Evolutionary conservation across 2,797 vertebrate genomes (phyloP).

Genomic region (Anomalospiza imberbis): DNA sequence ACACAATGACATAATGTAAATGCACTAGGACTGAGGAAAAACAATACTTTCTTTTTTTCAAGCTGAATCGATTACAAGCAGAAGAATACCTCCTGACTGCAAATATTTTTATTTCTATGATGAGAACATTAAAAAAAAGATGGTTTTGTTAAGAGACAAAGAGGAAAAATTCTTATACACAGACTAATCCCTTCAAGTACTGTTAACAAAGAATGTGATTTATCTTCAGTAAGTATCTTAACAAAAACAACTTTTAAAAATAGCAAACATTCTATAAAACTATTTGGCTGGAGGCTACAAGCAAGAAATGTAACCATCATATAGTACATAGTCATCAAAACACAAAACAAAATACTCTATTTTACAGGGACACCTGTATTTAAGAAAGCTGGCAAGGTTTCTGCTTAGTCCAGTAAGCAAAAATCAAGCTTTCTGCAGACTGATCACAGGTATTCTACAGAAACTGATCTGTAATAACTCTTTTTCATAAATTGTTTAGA

Average conservation of each 20-base stretch:
- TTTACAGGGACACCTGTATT: background rate
- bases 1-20: background rate
- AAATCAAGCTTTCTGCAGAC: background rate
- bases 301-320: background rate
- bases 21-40: background rate
- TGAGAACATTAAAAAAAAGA: background rate
- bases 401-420: background rate
- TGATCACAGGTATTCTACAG: background rate
- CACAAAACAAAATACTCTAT: background rate
- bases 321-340: background rate
- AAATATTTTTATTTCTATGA: background rate
- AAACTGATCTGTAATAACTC: background rate
- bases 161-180: background rate
- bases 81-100: background rate
- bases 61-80: background rate
- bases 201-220: background rate
- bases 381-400: background rate
- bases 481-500: background rate
- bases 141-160: background rate
- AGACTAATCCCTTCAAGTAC: background rate
- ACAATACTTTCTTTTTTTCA: background rate
- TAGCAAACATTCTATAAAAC: background rate
- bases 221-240: background rate
- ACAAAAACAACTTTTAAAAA: background rate
- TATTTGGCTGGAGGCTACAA: background rate